phyloP scores from a whole-genome alignment of 2,888 invertebrate genomes.

The Trimorus sp. region DNA sequence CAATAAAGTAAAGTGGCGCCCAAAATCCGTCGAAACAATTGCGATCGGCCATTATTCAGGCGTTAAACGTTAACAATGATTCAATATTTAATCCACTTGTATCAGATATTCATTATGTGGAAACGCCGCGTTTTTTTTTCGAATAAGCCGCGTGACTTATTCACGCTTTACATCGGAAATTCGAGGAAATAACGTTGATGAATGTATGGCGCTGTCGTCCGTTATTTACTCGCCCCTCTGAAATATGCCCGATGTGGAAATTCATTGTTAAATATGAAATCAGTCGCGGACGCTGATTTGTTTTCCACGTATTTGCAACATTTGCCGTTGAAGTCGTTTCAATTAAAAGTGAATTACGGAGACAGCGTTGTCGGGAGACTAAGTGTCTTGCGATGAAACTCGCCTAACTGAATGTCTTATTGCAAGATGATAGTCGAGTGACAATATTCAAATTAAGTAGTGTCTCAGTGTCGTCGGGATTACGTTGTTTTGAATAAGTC shows the following conservation, averaged over 20 bases:
- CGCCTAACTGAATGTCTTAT: too few relatives aligned
- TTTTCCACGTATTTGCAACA: not conserved
- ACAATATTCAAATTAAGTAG: too few relatives aligned
- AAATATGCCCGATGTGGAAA: conserved; percentile 31
- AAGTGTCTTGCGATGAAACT: too few relatives aligned
- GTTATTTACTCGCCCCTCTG: conserved; percentile 32
- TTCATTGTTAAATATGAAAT: conserved; percentile 48
- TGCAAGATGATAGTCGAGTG: too few relatives aligned
- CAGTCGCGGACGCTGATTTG: conserved; percentile 32
- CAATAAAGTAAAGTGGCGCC: too few relatives aligned
- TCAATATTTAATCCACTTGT: conserved; percentile 20
- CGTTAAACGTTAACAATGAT: not conserved
- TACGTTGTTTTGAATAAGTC: too few relatives aligned
- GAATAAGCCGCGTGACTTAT: conserved; percentile 30
- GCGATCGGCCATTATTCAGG: not conserved
- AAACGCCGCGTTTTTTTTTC: conserved; percentile 1
- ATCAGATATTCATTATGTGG: conserved; percentile 4
- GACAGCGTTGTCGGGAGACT: too few relatives aligned
- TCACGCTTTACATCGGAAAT: conserved; percentile 36
- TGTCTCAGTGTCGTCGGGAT: too few relatives aligned
- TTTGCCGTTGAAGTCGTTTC: not conserved
- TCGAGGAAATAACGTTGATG: conserved; percentile 48
- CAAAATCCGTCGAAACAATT: conserved; percentile 2
- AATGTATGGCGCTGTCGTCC: conserved; percentile 35
- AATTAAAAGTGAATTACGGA: conserved; percentile 8